These are phyloP conservation scores for Propsilocerus akamusi DNA, from an alignment of 1,140 invertebrate genomes.

Conservation along the genomic window DNA sequence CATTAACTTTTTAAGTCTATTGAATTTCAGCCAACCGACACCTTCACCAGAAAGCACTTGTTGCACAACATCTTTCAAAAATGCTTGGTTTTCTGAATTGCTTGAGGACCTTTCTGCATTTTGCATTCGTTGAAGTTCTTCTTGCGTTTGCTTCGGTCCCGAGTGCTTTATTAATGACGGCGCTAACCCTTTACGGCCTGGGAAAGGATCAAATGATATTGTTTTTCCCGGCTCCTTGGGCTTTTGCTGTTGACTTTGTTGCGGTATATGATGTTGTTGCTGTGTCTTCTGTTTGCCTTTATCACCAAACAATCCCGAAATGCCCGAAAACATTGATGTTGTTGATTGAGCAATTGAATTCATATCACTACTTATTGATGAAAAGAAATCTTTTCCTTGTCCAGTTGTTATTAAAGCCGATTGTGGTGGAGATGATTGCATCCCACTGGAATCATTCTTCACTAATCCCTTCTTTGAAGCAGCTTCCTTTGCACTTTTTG, in stretches of 20 bases:
- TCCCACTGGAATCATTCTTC: slow-evolving; percentile 27
- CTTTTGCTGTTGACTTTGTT: slow-evolving; percentile 5
- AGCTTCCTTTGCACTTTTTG: slow-evolving; percentile 74
- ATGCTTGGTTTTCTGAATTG: slow-evolving; percentile 72
- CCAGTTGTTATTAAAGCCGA: slow-evolving; percentile 20
- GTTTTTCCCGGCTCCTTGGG: slow-evolving; percentile 27
- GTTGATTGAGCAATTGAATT: slow-evolving; percentile 81
- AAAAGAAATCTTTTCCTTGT: slow-evolving; percentile 66
- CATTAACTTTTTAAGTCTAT: slow-evolving; percentile 89
- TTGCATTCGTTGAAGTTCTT: slow-evolving; percentile 42
- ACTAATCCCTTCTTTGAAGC: slow-evolving; percentile 69
- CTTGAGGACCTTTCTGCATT: slow-evolving; percentile 47
- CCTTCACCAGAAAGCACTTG: slow-evolving; percentile 91
- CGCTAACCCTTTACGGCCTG: slow-evolving; percentile 63
- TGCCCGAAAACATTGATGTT: slow-evolving; percentile 76
- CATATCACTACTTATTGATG: slow-evolving; percentile 71
- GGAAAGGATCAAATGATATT: slow-evolving; percentile 58
- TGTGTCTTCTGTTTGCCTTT: slow-evolving; percentile 27
- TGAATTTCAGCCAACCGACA: slow-evolving; percentile 90
- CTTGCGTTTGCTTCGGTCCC: slow-evolving; percentile 36
- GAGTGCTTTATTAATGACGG: slow-evolving; percentile 81
- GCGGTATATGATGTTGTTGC: slow-evolving; percentile 15
- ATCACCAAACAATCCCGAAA: slow-evolving; percentile 71
- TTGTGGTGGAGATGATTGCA: slow-evolving; percentile 10
- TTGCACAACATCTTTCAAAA: slow-evolving; percentile 56